These are phyloP conservation scores for Polypedilum vanderplanki DNA, from an alignment of 1,140 invertebrate genomes.

Conservation along the genomic window DNA sequence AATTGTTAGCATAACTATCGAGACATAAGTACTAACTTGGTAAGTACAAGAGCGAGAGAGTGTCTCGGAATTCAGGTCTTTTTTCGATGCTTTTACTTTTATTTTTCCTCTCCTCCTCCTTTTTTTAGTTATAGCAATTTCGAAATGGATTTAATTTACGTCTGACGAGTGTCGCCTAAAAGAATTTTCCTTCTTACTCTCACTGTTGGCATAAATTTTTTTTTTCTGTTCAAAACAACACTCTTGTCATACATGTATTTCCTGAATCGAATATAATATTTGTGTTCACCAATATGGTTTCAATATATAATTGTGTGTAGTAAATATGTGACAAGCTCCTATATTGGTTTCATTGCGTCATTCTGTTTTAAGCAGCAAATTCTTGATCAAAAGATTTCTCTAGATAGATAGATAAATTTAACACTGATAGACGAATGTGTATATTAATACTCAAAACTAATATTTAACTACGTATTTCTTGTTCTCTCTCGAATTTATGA, in stretches of 20 bases:
- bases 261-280: slow-evolving; percentile 10
- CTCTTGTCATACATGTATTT: neutral
- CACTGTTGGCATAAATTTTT: neutral
- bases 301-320: neutral
- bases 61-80: neutral
- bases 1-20: neutral
- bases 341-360: slow-evolving; percentile 4
- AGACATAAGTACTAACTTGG: neutral
- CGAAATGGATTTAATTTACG: neutral
- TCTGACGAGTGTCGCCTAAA: neutral
- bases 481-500: neutral
- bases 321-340: neutral
- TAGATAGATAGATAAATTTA: neutral
- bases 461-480: neutral
- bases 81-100: neutral
- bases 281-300: neutral
- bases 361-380: neutral
- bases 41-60: neutral
- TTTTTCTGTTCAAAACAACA: neutral
- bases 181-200: neutral
- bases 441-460: neutral
- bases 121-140: neutral
- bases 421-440: neutral
- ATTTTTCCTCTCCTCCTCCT: neutral
- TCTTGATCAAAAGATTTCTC: neutral